Conservation (phyloP, 2,113 vertebrate genomes). For the Emydocephalus ijimae region DNA sequence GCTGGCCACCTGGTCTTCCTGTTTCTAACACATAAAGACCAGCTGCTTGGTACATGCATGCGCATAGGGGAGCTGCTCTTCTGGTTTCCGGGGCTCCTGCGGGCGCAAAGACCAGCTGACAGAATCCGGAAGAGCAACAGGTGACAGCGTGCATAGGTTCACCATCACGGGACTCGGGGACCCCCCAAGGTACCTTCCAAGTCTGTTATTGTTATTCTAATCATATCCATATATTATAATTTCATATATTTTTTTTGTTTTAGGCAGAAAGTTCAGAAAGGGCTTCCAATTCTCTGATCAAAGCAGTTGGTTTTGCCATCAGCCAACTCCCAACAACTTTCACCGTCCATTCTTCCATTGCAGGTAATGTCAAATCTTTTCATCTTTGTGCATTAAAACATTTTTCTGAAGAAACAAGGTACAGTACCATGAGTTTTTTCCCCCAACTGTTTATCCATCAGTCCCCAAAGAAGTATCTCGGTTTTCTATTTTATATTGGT, state of each 20-base stretch:
- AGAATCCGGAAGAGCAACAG: too few relatives aligned
- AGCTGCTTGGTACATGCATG: too few relatives aligned
- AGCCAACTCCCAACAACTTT: neutral
- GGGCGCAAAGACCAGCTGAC: too few relatives aligned
- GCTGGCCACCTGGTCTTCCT: too few relatives aligned
- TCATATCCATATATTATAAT: neutral
- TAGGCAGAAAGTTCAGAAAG: neutral
- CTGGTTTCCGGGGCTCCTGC: too few relatives aligned
- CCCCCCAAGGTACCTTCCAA: neutral
- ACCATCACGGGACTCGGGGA: neutral
- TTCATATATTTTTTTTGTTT: neutral
- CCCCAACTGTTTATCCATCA: neutral
- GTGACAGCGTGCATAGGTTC: too few relatives aligned
- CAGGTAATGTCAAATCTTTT: neutral
- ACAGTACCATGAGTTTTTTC: neutral
- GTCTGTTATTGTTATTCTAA: neutral
- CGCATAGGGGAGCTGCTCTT: too few relatives aligned
- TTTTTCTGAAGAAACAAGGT: neutral
- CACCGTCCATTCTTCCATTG: neutral
- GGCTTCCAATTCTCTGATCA: neutral
- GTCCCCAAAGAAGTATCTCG: neutral
- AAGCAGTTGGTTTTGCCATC: neutral
- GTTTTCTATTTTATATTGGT: neutral
- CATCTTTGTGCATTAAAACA: neutral
- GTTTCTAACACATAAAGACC: too few relatives aligned